A percentile compares a stretch with the other conserved stretches of the same genome.
These are phyloP conservation scores for Gerosis bhagava DNA, from an alignment of 2,888 invertebrate species.

Conservation along the genomic window DNA sequence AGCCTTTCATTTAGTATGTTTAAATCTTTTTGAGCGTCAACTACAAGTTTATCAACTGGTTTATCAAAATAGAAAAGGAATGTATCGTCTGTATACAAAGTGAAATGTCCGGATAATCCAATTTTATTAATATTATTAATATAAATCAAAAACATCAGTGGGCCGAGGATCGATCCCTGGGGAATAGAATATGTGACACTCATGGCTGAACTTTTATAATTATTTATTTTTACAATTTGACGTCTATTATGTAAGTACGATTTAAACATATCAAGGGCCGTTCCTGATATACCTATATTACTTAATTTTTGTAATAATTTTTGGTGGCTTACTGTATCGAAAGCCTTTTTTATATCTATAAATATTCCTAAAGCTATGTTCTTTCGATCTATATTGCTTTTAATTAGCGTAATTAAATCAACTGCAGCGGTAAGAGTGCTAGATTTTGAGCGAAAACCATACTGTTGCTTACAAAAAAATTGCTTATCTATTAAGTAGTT, in stretches of 20 bases:
- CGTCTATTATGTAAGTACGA: slow-evolving; percentile 4
- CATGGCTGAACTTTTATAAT: not conserved
- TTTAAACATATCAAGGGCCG: slow-evolving; percentile 1
- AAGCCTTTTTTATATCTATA: slow-evolving; percentile 19
- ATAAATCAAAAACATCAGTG: not conserved
- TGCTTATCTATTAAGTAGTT: slow-evolving; percentile 9
- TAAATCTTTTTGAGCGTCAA: slow-evolving; percentile 5
- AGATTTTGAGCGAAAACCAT: slow-evolving; percentile 13
- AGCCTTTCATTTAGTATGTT: slow-evolving; percentile 4
- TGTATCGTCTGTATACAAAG: slow-evolving; percentile 3
- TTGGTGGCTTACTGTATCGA: slow-evolving; percentile 9
- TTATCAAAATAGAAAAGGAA: no score
- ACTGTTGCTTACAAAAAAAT: slow-evolving; percentile 6
- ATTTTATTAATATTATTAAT: slow-evolving; percentile 7
- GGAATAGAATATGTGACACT: not conserved
- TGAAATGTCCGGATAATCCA: slow-evolving; percentile 4
- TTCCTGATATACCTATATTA: slow-evolving; percentile 3
- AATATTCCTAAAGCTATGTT: slow-evolving; percentile 7
- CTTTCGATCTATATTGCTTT: slow-evolving; percentile 13
- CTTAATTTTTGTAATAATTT: slow-evolving; percentile 1
- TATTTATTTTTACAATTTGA: slow-evolving; percentile 6
- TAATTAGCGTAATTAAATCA: slow-evolving; percentile 11
- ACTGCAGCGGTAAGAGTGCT: slow-evolving; percentile 12
- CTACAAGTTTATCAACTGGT: not conserved
- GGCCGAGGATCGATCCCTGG: slow-evolving; percentile 1